These are phyloP conservation scores for Gonatopus flavifemur DNA, from an alignment of 1,140 invertebrate genomes.

Conservation along the genomic window DNA sequence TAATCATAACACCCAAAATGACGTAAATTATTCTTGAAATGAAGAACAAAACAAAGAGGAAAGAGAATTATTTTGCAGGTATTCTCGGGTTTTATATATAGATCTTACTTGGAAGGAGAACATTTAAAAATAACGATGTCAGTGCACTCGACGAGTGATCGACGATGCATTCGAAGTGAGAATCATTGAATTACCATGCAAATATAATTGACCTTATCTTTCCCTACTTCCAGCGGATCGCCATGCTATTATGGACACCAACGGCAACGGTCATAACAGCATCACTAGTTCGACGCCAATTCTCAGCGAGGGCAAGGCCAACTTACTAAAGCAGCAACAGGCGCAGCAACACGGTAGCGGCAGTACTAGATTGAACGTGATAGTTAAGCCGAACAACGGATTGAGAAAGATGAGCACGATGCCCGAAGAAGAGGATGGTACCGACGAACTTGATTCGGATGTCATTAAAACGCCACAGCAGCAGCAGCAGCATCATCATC, in stretches of 20 bases:
- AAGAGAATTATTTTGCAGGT: too few species aligned
- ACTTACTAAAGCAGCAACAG: slow-evolving; percentile 9
- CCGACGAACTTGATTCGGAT: slow-evolving; percentile 42
- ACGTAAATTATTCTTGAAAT: too few species aligned
- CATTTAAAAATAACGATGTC: too few species aligned
- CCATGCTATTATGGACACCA: slow-evolving; percentile 29
- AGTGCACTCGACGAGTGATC: too few species aligned
- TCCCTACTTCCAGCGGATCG: too few species aligned
- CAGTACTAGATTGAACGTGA: slow-evolving; percentile 2
- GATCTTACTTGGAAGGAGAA: too few species aligned
- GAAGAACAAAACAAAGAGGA: too few species aligned
- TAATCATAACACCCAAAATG: too few species aligned
- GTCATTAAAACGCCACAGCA: slow-evolving; percentile 10
- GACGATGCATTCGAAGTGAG: too few species aligned
- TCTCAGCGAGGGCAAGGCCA: slow-evolving; percentile 11
- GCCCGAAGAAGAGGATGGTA: slow-evolving; percentile 45
- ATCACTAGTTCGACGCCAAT: slow-evolving; percentile 6
- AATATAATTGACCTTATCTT: too few species aligned
- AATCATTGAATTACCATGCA: too few species aligned
- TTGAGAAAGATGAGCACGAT: slow-evolving; percentile 49
- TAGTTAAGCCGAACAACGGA: slow-evolving; percentile 18
- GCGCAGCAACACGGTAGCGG: slow-evolving; percentile 9
- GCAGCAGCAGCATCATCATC: slow-evolving; percentile 17
- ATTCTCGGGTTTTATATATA: too few species aligned
- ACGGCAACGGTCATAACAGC: slow-evolving; percentile 15